These are phyloP conservation scores for Stichopus horrens DNA, from an alignment of 53 echinoderm and acorn worm genomes.

Conservation along the genomic window DNA sequence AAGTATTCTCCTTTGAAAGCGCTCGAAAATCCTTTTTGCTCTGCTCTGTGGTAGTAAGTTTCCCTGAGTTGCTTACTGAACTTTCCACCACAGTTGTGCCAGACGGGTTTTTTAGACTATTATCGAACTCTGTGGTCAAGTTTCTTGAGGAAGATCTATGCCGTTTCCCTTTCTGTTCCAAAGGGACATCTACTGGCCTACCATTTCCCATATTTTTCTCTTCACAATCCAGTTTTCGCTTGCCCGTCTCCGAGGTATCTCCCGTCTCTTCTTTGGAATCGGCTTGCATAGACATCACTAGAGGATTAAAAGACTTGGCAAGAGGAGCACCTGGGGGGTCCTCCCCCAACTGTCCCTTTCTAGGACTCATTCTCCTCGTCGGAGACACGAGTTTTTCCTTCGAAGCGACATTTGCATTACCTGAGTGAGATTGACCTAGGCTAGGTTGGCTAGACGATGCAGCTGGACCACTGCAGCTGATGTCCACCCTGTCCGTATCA, in stretches of 20 bases:
- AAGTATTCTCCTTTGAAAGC: slow-evolving; percentile 7
- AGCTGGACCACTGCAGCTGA: not conserved
- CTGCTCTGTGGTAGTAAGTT: not conserved
- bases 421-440: not conserved
- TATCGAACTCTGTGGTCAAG: slow-evolving; percentile 3
- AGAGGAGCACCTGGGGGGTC: not conserved
- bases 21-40: not conserved
- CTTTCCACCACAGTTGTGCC: not conserved
- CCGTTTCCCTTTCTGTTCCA: not conserved
- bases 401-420: not conserved
- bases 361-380: not conserved
- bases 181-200: not conserved
- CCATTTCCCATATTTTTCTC: not conserved
- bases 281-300: slow-evolving; percentile 23
- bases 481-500: not conserved
- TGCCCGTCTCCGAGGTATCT: not conserved
- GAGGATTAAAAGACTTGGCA: not conserved
- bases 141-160: slow-evolving; percentile 4
- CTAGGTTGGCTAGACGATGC: not conserved
- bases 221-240: not conserved
- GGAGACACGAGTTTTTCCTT: not conserved
- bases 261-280: slow-evolving; percentile 14
- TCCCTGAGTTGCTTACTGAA: slow-evolving; percentile 14
- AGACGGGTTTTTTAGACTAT: not conserved
- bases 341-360: not conserved